These are phyloP conservation scores for Pandion haliaetus DNA, from an alignment of 2,113 vertebrate species.

Conservation along the genomic window DNA sequence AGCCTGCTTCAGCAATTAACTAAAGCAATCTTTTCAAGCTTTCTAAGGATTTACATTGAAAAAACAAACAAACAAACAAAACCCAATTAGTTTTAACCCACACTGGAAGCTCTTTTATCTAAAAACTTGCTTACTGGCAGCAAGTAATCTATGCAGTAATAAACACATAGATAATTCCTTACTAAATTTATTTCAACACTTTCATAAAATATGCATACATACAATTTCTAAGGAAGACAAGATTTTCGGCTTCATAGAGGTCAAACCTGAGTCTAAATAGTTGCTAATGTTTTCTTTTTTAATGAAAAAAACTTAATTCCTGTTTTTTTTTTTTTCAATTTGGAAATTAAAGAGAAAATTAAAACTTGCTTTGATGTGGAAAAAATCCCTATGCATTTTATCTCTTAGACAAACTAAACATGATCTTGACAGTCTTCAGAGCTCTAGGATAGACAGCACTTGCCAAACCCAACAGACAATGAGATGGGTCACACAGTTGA, in stretches of 20 bases:
- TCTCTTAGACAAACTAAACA: background rate
- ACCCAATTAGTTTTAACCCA: background rate
- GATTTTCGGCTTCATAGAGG: background rate
- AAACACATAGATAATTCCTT: background rate
- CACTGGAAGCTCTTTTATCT: background rate
- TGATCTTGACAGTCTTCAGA: background rate
- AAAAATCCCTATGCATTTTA: background rate
- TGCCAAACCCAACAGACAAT: background rate
- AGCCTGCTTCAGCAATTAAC: constrained; percentile 32
- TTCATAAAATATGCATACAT: background rate
- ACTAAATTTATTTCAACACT: background rate
- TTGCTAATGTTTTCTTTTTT: background rate
- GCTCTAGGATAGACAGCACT: background rate
- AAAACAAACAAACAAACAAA: background rate
- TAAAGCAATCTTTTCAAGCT: constrained; percentile 8
- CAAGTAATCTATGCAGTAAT: background rate
- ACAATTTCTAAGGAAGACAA: background rate
- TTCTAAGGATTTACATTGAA: background rate
- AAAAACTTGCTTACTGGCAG: background rate
- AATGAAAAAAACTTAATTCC: background rate
- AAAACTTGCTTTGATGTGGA: background rate
- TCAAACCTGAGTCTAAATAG: background rate
- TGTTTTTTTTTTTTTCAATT: background rate
- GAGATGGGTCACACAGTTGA: background rate
- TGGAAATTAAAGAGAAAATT: background rate